Conservation (phyloP, 2,888 invertebrate genomes). For the Pinctada fucata region DNA sequence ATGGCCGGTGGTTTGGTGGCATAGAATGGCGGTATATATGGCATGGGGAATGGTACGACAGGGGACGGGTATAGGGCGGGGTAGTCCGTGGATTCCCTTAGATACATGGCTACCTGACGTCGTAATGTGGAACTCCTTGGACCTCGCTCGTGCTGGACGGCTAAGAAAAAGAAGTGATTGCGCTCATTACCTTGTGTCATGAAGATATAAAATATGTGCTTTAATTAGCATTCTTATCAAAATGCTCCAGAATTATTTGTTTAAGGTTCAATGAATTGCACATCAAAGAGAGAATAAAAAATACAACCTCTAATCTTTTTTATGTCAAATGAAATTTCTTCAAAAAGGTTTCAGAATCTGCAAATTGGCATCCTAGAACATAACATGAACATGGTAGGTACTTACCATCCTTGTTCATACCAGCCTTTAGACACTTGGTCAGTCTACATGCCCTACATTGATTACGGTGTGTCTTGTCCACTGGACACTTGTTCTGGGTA, state of each 20-base stretch:
- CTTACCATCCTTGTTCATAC: conserved; percentile 98
- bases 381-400: conserved; percentile 13
- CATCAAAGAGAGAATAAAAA: too few species aligned
- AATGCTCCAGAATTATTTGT: too few species aligned
- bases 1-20: conserved; percentile 16
- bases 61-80: conserved; percentile 10
- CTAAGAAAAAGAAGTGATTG: conserved; percentile 79
- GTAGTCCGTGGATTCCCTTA: conserved; percentile 80
- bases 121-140: conserved; percentile 95
- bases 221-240: too few species aligned
- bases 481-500: conserved; percentile 88
- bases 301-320: not conserved
- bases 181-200: too few species aligned
- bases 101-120: conserved; percentile 91
- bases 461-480: conserved; percentile 97
- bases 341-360: not conserved
- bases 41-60: conserved; percentile 9
- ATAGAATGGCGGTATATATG: conserved; percentile 15
- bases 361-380: not conserved
- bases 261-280: too few species aligned
- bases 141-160: conserved; percentile 98
- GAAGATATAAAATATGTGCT: too few species aligned
- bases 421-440: conserved; percentile 91
- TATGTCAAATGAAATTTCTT: not conserved
- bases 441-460: conserved; percentile 97